Conservation (phyloP, 1,140 invertebrate genomes). For the Drosophila nigromelanica region DNA sequence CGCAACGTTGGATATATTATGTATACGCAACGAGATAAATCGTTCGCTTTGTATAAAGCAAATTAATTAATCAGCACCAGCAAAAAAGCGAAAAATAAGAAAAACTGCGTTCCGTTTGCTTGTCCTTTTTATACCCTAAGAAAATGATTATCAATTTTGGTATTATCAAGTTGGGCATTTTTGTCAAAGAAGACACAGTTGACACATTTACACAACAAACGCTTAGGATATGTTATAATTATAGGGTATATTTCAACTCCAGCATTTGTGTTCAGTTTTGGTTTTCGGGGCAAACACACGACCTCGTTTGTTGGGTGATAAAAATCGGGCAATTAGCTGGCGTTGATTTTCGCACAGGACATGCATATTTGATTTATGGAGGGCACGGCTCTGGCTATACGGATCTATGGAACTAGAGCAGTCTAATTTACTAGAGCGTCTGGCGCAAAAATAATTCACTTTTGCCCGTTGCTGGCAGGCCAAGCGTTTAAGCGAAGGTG, state of each 20-base stretch:
- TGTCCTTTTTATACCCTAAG: conserved; percentile 2
- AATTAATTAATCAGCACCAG: conserved; percentile 68
- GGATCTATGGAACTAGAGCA: conserved; percentile 49
- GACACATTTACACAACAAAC: too few relatives aligned
- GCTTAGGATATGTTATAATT: not conserved
- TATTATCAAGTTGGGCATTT: not conserved
- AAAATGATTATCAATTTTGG: too few relatives aligned
- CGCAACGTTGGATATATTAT: conserved; percentile 49
- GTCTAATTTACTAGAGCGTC: conserved; percentile 64
- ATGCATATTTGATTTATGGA: conserved; percentile 41
- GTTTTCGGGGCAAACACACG: conserved; percentile 38
- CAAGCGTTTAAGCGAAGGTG: conserved; percentile 75
- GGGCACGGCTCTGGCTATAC: not conserved
- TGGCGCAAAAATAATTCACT: conserved; percentile 65
- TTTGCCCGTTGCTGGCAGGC: conserved; percentile 26
- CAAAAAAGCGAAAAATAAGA: conserved; percentile 27
- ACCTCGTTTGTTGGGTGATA: conserved; percentile 70
- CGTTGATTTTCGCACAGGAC: conserved; percentile 79
- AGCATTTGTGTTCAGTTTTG: not conserved
- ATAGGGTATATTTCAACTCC: not conserved
- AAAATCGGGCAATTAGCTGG: conserved; percentile 77
- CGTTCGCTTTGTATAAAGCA: conserved; percentile 56
- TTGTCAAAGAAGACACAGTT: too few relatives aligned
- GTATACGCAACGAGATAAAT: conserved; percentile 51
- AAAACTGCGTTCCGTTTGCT: conserved; percentile 6